A percentile compares a stretch with the other conserved stretches of the same genome.
Evolutionary conservation across 1,140 invertebrate genomes (phyloP).

Genomic region (Acromyrmex echinatior): DNA sequence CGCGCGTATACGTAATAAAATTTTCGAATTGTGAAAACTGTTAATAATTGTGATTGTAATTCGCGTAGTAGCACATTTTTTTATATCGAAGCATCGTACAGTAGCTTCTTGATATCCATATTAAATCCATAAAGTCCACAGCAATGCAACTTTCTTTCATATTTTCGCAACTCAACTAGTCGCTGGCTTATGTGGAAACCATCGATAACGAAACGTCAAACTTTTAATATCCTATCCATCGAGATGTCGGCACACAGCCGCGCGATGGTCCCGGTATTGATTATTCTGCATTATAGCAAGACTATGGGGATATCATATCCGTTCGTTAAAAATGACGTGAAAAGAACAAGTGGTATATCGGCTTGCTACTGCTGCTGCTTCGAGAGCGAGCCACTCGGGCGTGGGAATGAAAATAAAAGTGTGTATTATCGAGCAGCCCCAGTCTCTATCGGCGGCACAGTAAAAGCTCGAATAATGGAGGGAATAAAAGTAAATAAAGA

Average conservation of each 20-base stretch:
- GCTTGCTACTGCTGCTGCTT: slow-evolving; percentile 56
- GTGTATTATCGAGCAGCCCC: slow-evolving; percentile 63
- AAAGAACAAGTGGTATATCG: slow-evolving; percentile 65
- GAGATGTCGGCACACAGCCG: slow-evolving; percentile 51
- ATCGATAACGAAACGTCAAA: slow-evolving; percentile 63
- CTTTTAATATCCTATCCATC: slow-evolving; percentile 65
- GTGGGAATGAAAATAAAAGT: slow-evolving; percentile 69
- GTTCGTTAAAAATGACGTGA: slow-evolving; percentile 66
- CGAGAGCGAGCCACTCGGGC: slow-evolving; percentile 66
- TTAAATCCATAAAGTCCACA: background rate
- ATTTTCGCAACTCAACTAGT: slow-evolving; percentile 49
- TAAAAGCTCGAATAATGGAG: slow-evolving; percentile 80
- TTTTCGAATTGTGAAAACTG: background rate
- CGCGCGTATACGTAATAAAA: background rate
- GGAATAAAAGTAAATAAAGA: slow-evolving; percentile 79
- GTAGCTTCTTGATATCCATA: background rate
- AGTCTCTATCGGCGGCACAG: slow-evolving; percentile 56
- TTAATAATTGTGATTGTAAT: background rate
- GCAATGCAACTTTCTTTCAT: slow-evolving; percentile 17
- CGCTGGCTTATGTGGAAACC: slow-evolving; percentile 34
- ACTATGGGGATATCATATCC: slow-evolving; percentile 62
- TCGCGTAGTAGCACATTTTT: background rate
- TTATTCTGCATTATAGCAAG: slow-evolving; percentile 64
- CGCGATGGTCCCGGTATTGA: slow-evolving; percentile 57
- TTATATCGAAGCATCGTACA: background rate